Evolutionary conservation across 1,140 invertebrate genomes (phyloP).

Genomic region (Papilio polytes): DNA sequence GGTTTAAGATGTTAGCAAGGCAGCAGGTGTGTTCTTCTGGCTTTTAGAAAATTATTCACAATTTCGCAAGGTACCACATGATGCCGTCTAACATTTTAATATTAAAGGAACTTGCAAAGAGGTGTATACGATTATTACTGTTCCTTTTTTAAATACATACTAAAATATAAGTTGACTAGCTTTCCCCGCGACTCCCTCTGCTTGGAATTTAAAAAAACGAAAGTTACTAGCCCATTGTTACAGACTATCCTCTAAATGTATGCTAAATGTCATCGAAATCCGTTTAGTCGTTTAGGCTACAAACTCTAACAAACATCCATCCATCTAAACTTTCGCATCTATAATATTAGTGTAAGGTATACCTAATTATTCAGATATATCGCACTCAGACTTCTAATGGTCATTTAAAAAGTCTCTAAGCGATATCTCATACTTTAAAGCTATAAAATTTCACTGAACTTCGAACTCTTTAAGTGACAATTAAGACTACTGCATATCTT

Average conservation of each 20-base stretch:
- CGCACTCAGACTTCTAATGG: not conserved
- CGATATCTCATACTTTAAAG: not conserved
- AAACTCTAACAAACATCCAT: too few species aligned
- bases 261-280: too few species aligned
- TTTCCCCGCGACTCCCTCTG: too few species aligned
- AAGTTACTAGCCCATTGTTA: too few species aligned
- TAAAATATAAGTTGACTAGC: not conserved
- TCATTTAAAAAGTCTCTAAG: not conserved
- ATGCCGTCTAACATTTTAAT: slow-evolving; percentile 38
- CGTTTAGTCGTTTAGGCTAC: too few species aligned
- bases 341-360: too few species aligned
- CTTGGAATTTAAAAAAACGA: too few species aligned
- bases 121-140: not conserved
- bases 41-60: slow-evolving; percentile 40
- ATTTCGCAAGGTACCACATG: slow-evolving; percentile 37
- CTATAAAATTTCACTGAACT: not conserved
- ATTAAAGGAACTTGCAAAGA: slow-evolving; percentile 36
- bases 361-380: not conserved
- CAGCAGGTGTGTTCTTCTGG: slow-evolving; percentile 32
- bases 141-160: not conserved
- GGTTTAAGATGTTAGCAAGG: slow-evolving; percentile 29
- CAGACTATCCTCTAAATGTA: too few species aligned
- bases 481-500: too few species aligned
- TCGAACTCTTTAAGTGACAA: too few species aligned
- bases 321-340: too few species aligned